A percentile compares a stretch with the other conserved stretches of the same genome.
These are phyloP conservation scores for Pocillopora grandis DNA, from an alignment of 92 coral and sea anemone genomes.

Conservation along the genomic window DNA sequence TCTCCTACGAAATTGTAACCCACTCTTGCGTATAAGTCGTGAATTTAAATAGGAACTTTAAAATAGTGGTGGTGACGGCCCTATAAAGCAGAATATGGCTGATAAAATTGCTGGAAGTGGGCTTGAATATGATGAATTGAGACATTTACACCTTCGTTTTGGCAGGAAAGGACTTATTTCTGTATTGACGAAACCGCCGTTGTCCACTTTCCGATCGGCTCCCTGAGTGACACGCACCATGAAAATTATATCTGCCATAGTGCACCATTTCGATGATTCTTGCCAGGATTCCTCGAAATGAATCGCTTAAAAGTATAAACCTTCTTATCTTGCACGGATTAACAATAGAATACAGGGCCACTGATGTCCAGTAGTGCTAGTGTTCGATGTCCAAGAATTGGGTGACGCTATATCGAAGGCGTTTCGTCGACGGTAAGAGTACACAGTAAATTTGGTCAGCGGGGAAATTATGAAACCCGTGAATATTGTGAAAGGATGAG, in stretches of 20 bases:
- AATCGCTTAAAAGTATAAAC: background rate
- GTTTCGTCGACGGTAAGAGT: no score
- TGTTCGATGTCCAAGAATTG: no score
- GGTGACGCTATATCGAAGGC: no score
- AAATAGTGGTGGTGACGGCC: background rate
- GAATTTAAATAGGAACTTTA: no score
- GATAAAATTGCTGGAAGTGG: constrained; percentile 60
- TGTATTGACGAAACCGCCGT: background rate
- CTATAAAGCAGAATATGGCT: constrained; percentile 15
- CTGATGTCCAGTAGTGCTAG: no score
- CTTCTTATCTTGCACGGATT: background rate
- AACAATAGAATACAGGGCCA: no score
- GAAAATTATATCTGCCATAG: background rate
- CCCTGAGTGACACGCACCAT: background rate
- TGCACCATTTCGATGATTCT: background rate
- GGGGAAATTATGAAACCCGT: no score
- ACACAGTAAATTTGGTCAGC: no score
- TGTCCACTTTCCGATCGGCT: background rate
- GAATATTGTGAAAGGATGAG: no score
- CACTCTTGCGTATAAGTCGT: no score
- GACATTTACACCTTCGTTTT: constrained; percentile 13
- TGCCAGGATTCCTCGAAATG: background rate
- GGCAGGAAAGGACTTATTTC: constrained; percentile 21
- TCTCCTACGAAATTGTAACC: constrained; percentile 43
- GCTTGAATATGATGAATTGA: constrained; percentile 44